Evolutionary conservation across 2,797 vertebrate genomes (phyloP).

Genomic region (Salmo trutta): DNA sequence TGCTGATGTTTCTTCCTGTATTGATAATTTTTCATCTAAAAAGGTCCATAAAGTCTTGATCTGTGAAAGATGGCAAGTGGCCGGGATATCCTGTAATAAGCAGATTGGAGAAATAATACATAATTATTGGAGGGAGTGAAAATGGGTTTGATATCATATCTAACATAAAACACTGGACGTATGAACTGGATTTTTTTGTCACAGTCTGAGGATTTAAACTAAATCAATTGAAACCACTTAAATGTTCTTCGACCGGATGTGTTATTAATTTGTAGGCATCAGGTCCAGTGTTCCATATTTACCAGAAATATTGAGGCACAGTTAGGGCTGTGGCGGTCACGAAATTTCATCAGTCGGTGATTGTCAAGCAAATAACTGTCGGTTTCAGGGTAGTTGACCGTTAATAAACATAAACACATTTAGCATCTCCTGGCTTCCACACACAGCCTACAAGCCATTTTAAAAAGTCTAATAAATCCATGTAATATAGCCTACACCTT

Average conservation of each 20-base stretch:
- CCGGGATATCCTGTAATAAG: constrained; percentile 38
- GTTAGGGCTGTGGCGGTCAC: no score
- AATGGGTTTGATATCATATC: constrained; percentile 8
- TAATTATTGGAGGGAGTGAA: constrained; percentile 65
- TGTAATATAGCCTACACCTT: no score
- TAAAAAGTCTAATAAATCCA: no score
- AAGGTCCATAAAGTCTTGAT: constrained; percentile 70
- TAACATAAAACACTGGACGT: not conserved
- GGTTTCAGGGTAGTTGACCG: no score
- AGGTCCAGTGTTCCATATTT: not conserved
- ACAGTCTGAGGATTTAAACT: not conserved
- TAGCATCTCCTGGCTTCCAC: no score
- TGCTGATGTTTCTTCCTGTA: constrained; percentile 74
- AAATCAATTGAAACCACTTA: not conserved
- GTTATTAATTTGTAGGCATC: constrained; percentile 5
- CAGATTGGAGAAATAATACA: constrained; percentile 71
- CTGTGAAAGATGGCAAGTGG: constrained; percentile 73
- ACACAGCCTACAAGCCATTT: no score
- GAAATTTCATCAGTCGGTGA: no score
- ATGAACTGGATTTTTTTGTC: not conserved
- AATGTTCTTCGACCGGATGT: not conserved
- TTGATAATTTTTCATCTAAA: constrained; percentile 73
- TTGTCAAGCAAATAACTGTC: no score
- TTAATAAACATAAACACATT: no score
- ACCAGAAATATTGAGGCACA: not conserved